Evolutionary conservation across 2,113 vertebrate species (phyloP).

Genomic region (Crocuta crocuta): DNA sequence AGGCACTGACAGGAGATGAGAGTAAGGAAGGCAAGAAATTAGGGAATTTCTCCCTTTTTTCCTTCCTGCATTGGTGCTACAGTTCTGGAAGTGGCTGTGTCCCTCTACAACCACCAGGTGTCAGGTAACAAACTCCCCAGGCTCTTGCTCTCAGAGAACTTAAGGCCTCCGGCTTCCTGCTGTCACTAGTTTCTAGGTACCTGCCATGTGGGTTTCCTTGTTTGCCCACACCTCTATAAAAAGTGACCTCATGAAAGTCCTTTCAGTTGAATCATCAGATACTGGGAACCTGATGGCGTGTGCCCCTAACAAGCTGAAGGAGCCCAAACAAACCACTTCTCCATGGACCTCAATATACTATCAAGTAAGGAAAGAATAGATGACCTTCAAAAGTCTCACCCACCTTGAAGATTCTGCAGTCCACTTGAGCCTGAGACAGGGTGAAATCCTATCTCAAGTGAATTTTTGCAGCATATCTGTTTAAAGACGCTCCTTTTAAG

Average conservation of each 20-base stretch:
- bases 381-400: neutral
- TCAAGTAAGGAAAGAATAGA: neutral
- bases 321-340: neutral
- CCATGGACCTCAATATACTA: neutral
- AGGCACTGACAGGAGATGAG: neutral
- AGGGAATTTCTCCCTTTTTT: neutral
- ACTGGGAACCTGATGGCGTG: neutral
- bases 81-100: neutral
- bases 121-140: neutral
- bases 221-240: neutral
- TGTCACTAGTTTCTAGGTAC: neutral
- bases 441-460: neutral
- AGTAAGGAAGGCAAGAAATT: neutral
- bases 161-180: neutral
- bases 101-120: neutral
- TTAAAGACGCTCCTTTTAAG: neutral
- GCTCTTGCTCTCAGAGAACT: neutral
- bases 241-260: neutral
- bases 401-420: neutral
- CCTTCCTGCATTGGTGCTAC: neutral
- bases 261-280: neutral
- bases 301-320: neutral
- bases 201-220: neutral
- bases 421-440: neutral
- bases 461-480: neutral